phyloP scores from a whole-genome alignment of 2,797 vertebrate species.

The Xenops minutus region DNA sequence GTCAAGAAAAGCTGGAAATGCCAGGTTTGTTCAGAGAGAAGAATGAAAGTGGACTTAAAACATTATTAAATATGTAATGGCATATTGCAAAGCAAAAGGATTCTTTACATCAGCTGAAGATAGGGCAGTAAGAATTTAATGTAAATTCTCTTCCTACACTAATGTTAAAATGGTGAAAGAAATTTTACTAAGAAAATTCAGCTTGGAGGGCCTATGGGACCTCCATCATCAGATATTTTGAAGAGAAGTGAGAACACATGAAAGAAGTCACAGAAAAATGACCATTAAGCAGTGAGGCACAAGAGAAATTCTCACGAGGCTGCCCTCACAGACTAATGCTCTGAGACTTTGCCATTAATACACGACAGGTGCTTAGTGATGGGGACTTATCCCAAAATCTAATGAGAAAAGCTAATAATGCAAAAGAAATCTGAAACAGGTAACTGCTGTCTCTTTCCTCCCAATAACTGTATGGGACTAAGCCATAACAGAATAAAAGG shows the following conservation, averaged over 20 bases:
- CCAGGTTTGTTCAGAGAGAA: neutral
- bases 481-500: neutral
- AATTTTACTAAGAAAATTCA: neutral
- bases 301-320: neutral
- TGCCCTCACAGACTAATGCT: neutral
- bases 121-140: neutral
- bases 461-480: neutral
- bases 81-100: neutral
- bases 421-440: neutral
- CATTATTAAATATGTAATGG: neutral
- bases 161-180: neutral
- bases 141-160: neutral
- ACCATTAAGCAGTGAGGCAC: neutral
- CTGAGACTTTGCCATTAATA: neutral
- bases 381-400: neutral
- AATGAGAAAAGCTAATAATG: neutral
- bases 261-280: neutral
- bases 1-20: neutral
- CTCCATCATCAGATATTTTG: rapidly evolving
- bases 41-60: neutral
- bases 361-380: neutral
- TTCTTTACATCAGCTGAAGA: neutral
- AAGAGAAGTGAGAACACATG: neutral
- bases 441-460: neutral
- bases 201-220: neutral